Percentiles rank a stretch among this genome's conserved stretches.
Evolutionary conservation across 2,113 vertebrate species (phyloP).

Genomic region (Zeus faber): DNA sequence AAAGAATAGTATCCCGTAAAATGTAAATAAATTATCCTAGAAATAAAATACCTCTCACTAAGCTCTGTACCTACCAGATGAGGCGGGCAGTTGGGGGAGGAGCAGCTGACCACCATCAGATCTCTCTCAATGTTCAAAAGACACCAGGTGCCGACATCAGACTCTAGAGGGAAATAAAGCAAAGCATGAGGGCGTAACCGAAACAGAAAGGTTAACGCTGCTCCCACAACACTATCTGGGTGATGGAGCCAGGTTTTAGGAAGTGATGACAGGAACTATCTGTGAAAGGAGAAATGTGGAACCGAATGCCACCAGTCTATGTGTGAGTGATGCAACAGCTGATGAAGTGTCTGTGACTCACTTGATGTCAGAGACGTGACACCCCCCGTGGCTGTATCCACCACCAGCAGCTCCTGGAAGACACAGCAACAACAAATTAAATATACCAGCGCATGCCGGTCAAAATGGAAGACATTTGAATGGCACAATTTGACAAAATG

Average conservation of each 20-base stretch:
- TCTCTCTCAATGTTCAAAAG: conserved; percentile 84
- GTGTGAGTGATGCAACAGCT: neutral
- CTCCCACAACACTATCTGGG: neutral
- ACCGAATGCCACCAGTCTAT: neutral
- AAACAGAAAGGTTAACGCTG: too few relatives aligned
- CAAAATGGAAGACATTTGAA: too few relatives aligned
- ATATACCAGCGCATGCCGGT: neutral
- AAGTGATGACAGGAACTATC: neutral
- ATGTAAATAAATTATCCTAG: too few relatives aligned
- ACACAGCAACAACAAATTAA: neutral
- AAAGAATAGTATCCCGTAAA: too few relatives aligned
- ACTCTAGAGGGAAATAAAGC: conserved; percentile 50
- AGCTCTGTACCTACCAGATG: conserved; percentile 52
- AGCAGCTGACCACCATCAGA: conserved; percentile 87
- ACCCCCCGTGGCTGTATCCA: conserved; percentile 69
- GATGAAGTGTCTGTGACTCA: conserved; percentile 46
- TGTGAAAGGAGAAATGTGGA: neutral
- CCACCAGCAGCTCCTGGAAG: conserved; percentile 73
- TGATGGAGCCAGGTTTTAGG: neutral
- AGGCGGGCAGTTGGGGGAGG: conserved; percentile 82
- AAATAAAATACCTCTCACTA: too few relatives aligned
- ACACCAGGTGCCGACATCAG: conserved; percentile 69
- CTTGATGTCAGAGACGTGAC: conserved; percentile 73
- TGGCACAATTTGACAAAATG: too few relatives aligned
- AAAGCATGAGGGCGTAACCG: too few relatives aligned